Conservation (phyloP, 1,140 invertebrate species). For the Schlechtendalia chinensis region DNA sequence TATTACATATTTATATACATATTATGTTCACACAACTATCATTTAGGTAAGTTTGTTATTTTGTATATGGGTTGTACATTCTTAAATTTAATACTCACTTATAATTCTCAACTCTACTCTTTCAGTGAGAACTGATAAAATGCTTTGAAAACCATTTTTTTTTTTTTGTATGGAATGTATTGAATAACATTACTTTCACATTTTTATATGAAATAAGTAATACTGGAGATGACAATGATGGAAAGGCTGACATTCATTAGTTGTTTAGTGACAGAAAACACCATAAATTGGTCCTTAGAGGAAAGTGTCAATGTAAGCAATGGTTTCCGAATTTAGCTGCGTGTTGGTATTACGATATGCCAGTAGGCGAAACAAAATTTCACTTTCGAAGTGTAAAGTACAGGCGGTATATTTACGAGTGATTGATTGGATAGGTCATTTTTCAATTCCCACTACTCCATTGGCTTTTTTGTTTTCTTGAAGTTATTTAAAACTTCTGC, state of each 20-base stretch:
- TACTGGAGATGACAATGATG: neutral
- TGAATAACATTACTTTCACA: neutral
- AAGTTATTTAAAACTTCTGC: neutral
- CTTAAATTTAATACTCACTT: too few relatives aligned
- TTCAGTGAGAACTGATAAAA: too few relatives aligned
- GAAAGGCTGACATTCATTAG: conserved; percentile 9
- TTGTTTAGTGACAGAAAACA: neutral
- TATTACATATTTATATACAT: too few relatives aligned
- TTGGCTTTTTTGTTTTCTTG: conserved; percentile 4
- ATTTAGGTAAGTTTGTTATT: too few relatives aligned
- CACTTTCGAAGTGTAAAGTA: neutral
- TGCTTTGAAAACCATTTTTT: too few relatives aligned
- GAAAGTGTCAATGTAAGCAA: conserved; percentile 21
- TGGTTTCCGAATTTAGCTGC: neutral
- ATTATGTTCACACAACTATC: too few relatives aligned
- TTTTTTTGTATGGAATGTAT: too few relatives aligned
- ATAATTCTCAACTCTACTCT: too few relatives aligned
- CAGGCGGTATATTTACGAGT: conserved; percentile 18
- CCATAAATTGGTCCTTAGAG: conserved; percentile 10
- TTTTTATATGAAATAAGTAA: conserved; percentile 12
- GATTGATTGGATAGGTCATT: conserved; percentile 26
- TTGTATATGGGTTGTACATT: too few relatives aligned
- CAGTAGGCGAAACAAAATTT: conserved; percentile 2
- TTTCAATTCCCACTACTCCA: neutral
- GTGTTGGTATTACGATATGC: neutral